These are phyloP conservation scores for Helicoverpa zea DNA, from an alignment of 1,140 invertebrate genomes.

Conservation along the genomic window DNA sequence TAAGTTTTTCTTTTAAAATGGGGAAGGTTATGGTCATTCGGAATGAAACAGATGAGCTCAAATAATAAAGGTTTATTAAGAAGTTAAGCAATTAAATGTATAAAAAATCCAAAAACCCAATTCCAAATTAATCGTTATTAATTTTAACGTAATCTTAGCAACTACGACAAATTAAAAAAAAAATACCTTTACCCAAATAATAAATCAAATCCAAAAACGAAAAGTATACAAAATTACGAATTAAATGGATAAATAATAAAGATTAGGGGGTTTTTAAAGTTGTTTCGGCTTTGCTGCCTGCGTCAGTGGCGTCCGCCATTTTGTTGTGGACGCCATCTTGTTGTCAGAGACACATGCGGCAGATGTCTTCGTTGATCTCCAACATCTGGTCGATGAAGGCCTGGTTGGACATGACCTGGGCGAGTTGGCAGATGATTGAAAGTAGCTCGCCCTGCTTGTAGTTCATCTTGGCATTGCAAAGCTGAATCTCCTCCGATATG, in stretches of 20 bases:
- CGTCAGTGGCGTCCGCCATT: slow-evolving; percentile 60
- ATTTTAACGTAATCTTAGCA: slow-evolving; percentile 43
- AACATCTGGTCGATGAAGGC: slow-evolving; percentile 91
- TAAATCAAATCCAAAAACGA: slow-evolving; percentile 15
- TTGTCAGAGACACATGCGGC: slow-evolving; percentile 81
- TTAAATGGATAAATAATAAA: slow-evolving; percentile 2
- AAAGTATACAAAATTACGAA: slow-evolving; percentile 36
- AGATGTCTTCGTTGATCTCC: slow-evolving; percentile 92
- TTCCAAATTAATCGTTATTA: slow-evolving; percentile 42
- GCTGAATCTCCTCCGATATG: slow-evolving; percentile 87
- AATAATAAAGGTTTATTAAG: slow-evolving; percentile 47
- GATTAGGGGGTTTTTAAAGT: slow-evolving; percentile 25
- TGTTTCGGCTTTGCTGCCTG: slow-evolving; percentile 38
- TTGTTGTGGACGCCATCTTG: slow-evolving; percentile 67
- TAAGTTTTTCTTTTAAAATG: too few relatives aligned
- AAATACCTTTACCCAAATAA: slow-evolving; percentile 32
- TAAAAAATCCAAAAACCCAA: slow-evolving; percentile 43
- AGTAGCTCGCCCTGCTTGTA: slow-evolving; percentile 88
- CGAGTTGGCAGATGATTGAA: slow-evolving; percentile 88
- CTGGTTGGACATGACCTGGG: slow-evolving; percentile 90
- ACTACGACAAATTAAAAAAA: slow-evolving; percentile 42
- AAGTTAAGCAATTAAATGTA: slow-evolving; percentile 26
- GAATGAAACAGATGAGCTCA: slow-evolving; percentile 22
- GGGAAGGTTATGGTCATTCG: neutral
- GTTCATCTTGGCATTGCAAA: slow-evolving; percentile 91